Conservation (phyloP, 2,113 vertebrate genomes). For the Atractosteus spatula region DNA sequence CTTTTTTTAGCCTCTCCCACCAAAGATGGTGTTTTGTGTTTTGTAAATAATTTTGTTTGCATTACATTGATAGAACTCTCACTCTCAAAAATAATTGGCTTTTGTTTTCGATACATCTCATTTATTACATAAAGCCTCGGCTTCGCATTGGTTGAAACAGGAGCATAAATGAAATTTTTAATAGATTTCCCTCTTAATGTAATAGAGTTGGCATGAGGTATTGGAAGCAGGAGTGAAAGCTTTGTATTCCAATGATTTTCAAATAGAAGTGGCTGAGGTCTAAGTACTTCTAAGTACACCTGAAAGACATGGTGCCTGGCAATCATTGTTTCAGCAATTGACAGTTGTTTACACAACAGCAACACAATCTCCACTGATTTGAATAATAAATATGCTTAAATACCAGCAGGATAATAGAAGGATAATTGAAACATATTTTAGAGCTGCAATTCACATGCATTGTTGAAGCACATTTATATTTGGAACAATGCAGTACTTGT, state of each 20-base stretch:
- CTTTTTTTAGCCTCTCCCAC: background rate
- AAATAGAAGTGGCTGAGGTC: constrained; percentile 73
- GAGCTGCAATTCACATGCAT: constrained; percentile 78
- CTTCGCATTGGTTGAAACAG: constrained; percentile 74
- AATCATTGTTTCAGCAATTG: constrained; percentile 83
- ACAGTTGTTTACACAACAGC: constrained; percentile 84
- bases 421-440: constrained; percentile 82
- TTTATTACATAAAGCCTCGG: constrained; percentile 70
- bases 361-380: constrained; percentile 76
- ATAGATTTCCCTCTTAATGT: constrained; percentile 77
- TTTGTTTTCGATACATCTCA: constrained; percentile 68
- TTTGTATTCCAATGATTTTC: constrained; percentile 78
- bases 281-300: constrained; percentile 78
- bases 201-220: constrained; percentile 71
- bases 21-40: background rate
- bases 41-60: constrained; percentile 59
- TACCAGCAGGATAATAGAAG: constrained; percentile 81
- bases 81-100: constrained; percentile 67
- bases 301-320: constrained; percentile 76
- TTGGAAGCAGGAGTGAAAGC: constrained; percentile 63
- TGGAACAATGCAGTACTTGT: constrained; percentile 67
- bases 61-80: constrained; percentile 68
- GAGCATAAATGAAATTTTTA: constrained; percentile 77
- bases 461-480: constrained; percentile 68
- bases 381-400: constrained; percentile 83